Conservation (phyloP, 2,888 invertebrate species). For the Fragum fragum region DNA sequence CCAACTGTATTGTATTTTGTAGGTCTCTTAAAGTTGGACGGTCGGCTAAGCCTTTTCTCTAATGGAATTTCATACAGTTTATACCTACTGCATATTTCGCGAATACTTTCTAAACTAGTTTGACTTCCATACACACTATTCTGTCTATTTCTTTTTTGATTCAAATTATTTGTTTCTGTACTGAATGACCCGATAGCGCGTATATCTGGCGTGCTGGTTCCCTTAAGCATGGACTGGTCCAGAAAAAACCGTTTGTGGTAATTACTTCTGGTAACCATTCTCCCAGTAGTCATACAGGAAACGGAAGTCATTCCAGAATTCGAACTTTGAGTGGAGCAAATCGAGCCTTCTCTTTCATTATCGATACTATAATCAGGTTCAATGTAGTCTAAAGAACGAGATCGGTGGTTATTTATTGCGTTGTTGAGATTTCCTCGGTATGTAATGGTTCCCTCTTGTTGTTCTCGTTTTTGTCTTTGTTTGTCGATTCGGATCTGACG, state of each 20-base stretch:
- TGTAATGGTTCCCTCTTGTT: constrained; percentile 13
- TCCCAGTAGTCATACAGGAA: constrained; percentile 41
- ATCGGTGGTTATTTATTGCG: not conserved
- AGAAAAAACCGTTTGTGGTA: constrained; percentile 8
- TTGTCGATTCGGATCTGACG: constrained; percentile 56
- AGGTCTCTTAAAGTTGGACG: constrained; percentile 28
- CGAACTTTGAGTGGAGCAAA: constrained; percentile 56
- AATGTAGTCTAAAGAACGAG: constrained; percentile 25
- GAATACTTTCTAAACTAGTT: constrained; percentile 55
- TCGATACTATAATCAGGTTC: constrained; percentile 29
- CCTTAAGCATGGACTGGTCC: constrained; percentile 9
- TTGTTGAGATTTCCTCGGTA: not conserved
- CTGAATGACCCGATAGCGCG: not conserved
- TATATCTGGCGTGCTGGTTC: constrained; percentile 2
- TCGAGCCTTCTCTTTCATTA: constrained; percentile 46
- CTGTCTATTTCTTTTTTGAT: not conserved
- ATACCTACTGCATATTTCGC: constrained; percentile 43
- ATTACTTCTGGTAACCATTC: constrained; percentile 5
- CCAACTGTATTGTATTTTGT: constrained; percentile 38
- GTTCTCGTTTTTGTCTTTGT: constrained; percentile 32
- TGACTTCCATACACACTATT: constrained; percentile 35
- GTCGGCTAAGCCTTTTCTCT: constrained; percentile 27
- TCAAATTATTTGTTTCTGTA: not conserved
- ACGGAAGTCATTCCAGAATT: constrained; percentile 55
- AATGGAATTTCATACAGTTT: constrained; percentile 46